phyloP scores from a whole-genome alignment of 1,140 invertebrate species.

The Bombus breviceps region DNA sequence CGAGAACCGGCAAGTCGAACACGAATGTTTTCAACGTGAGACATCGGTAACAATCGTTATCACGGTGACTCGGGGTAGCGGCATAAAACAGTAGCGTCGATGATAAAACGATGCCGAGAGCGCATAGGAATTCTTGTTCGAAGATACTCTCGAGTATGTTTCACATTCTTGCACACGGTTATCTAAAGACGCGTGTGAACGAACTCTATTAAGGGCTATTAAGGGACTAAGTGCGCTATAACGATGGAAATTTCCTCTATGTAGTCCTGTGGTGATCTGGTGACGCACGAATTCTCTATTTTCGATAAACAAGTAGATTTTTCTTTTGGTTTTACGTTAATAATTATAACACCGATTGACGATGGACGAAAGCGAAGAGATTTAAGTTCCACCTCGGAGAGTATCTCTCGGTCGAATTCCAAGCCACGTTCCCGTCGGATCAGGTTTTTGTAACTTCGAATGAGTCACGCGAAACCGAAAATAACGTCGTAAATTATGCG shows the following conservation, averaged over 20 bases:
- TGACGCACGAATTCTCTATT: background rate
- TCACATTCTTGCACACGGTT: slow-evolving; percentile 16
- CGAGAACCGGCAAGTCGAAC: background rate
- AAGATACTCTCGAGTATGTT: slow-evolving; percentile 28
- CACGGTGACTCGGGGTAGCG: background rate
- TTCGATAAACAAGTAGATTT: background rate
- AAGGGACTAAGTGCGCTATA: slow-evolving; percentile 38
- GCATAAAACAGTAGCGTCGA: slow-evolving; percentile 11
- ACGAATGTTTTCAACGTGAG: slow-evolving; percentile 57
- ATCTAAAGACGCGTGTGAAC: slow-evolving; percentile 36
- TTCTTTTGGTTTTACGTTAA: background rate
- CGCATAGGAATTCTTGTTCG: slow-evolving; percentile 22
- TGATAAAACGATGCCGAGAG: slow-evolving; percentile 19
- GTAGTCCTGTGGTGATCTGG: background rate
- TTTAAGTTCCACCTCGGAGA: background rate
- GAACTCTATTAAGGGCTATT: slow-evolving; percentile 48
- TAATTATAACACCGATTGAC: background rate
- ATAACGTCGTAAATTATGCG: slow-evolving; percentile 35
- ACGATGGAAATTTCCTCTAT: slow-evolving; percentile 16
- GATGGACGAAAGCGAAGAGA: background rate
- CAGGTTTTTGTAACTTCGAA: background rate
- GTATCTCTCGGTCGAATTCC: background rate
- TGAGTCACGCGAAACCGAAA: slow-evolving; percentile 23
- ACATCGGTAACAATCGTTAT: slow-evolving; percentile 64
- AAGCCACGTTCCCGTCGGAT: background rate